A percentile compares a stretch with the other conserved stretches of the same genome.
Conservation (phyloP, 2,113 vertebrate species). For the Gracilinanus agilis region DNA sequence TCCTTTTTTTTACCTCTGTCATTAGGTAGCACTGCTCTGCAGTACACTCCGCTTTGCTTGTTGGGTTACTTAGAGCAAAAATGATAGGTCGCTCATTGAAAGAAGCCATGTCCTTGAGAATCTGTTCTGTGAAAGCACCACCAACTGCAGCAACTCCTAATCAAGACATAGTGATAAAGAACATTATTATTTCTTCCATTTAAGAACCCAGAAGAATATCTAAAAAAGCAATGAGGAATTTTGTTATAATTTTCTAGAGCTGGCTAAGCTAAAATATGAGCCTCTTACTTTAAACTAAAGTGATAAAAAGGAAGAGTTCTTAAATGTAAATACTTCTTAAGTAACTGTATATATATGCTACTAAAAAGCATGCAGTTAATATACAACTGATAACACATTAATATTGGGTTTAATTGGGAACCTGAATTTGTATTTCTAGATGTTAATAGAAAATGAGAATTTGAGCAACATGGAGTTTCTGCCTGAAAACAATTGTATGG, state of each 20-base stretch:
- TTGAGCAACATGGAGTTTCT: neutral
- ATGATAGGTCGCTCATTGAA: constrained; percentile 95
- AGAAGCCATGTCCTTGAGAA: constrained; percentile 94
- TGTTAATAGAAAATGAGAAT: constrained; percentile 47
- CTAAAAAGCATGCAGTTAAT: constrained; percentile 13
- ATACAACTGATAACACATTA: neutral
- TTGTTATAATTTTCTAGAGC: constrained; percentile 19
- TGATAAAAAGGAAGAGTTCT: constrained; percentile 48
- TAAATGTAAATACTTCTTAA: constrained; percentile 45
- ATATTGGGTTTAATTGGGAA: neutral
- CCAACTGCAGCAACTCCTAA: constrained; percentile 95
- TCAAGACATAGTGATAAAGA: constrained; percentile 49
- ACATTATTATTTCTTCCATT: neutral
- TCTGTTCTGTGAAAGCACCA: constrained; percentile 94
- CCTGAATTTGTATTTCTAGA: constrained; percentile 5
- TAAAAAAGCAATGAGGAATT: neutral
- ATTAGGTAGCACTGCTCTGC: constrained; percentile 96
- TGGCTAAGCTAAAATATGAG: constrained; percentile 29
- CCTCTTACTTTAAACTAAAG: neutral
- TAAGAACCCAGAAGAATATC: neutral
- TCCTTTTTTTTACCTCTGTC: constrained; percentile 89
- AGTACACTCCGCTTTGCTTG: constrained; percentile 98
- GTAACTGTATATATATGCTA: neutral
- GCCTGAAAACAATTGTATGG: constrained; percentile 25
- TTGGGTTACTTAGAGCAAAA: constrained; percentile 98